These are phyloP conservation scores for Hapalemur alaotrensis DNA, from an alignment of 2,797 vertebrate species.

Conservation along the genomic window DNA sequence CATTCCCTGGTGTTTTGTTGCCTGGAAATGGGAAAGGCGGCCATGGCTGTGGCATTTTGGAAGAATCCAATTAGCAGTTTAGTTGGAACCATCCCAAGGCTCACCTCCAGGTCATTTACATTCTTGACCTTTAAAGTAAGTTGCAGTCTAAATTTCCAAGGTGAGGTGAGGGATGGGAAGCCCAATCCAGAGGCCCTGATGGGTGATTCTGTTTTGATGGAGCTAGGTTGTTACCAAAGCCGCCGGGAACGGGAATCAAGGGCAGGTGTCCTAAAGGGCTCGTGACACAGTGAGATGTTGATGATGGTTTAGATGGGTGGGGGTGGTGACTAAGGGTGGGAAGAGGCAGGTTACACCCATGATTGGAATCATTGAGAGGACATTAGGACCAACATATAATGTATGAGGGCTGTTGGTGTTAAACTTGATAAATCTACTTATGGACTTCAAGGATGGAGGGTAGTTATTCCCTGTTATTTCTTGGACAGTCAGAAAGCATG, in stretches of 20 bases:
- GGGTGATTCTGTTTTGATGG: background rate
- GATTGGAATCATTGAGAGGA: background rate
- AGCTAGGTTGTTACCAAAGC: background rate
- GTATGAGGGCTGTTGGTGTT: background rate
- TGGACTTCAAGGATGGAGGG: background rate
- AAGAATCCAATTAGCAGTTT: background rate
- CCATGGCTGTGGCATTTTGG: conserved; percentile 34
- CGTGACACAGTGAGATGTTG: background rate
- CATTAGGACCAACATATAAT: background rate
- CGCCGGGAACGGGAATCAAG: background rate
- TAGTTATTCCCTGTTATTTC: background rate
- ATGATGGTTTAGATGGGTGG: background rate
- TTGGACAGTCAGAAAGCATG: background rate
- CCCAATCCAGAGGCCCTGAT: background rate
- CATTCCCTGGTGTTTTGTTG: background rate
- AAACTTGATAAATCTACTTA: background rate
- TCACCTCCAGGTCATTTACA: conserved; percentile 9
- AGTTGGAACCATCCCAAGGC: background rate
- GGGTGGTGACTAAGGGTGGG: background rate
- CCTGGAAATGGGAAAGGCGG: conserved; percentile 7
- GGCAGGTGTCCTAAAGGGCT: background rate
- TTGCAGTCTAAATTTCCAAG: conserved; percentile 27
- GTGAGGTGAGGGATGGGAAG: background rate
- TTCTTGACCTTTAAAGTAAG: conserved; percentile 51
- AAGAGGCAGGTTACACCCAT: background rate